These are phyloP conservation scores for human (Homo sapiens) DNA, from an alignment of 2,113 vertebrate species.

Conservation along the genomic window DNA sequence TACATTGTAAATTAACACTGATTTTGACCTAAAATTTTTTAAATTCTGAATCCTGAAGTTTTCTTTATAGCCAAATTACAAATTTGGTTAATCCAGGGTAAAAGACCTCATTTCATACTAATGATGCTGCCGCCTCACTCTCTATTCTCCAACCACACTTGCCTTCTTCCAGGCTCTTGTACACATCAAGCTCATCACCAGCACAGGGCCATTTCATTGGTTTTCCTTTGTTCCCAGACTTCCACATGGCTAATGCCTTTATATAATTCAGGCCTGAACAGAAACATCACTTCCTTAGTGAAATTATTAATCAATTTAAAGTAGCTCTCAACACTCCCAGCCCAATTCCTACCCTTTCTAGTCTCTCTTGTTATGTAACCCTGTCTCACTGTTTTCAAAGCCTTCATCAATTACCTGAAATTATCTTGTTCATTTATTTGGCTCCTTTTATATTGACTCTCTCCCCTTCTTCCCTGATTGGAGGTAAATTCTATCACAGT, in stretches of 20 bases:
- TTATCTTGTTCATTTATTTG: not conserved
- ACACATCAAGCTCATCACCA: not conserved
- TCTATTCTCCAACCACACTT: not conserved
- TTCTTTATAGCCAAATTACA: not conserved
- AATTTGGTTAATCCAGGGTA: not conserved
- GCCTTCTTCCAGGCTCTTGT: not conserved
- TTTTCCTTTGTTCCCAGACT: not conserved
- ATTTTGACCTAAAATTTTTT: not conserved
- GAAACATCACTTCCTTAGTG: not conserved
- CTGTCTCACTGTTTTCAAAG: not conserved
- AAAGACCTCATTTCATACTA: not conserved
- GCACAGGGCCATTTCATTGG: not conserved
- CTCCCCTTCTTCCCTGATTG: not conserved
- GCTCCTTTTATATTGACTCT: not conserved
- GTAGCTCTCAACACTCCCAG: not conserved
- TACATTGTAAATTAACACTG: slow-evolving; percentile 2
- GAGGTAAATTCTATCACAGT: not conserved
- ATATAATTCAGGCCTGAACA: not conserved
- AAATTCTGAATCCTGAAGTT: slow-evolving; percentile 1
- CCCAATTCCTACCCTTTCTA: not conserved
- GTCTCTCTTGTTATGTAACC: not conserved
- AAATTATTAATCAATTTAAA: not conserved
- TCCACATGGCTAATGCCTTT: not conserved
- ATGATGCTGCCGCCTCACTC: not conserved
- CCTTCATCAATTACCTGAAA: not conserved